Evolutionary conservation across 2,113 vertebrate genomes (phyloP), one percentile per base, ranked within the genome.

Genomic region (Xiphophorus hellerii): DNA sequence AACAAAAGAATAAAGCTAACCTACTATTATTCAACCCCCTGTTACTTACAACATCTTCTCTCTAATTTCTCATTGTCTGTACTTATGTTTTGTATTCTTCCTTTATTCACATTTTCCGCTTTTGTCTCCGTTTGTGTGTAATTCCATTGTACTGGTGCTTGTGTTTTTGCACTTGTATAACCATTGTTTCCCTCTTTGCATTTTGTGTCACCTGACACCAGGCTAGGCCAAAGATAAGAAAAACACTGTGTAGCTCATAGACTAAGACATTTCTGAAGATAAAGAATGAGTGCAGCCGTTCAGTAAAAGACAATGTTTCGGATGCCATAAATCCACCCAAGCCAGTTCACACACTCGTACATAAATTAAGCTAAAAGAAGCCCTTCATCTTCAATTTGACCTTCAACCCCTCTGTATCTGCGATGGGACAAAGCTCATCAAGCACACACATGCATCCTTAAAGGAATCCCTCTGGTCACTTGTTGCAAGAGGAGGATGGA

Each of bases 321-420:
- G 33, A 71, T 17, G 33, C 66, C 71, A 33, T 58, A 71, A 37
- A 68, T 31, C 20, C 73, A 68, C 54, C 68, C 33, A 30, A 25
- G 9, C 15, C 20, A n/a, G n/a, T 29, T 9, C 15, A 35, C 33
- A 58, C 66, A 35, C 37, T 66, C n/a, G 48, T 71, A 54, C 64
- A 27, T 30, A 76, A 65, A 87, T 37, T 77, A 86, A 80, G 35
- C 74, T 66, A 1, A 22, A 22, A 31, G 20, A 14, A 25, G 39
- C 37, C 27, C 35, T 61, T 74, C 65, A 4, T 88, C 81, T 82
- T 83, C 67, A 84, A 65, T 85, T 81, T 83, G 80, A 85, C 83
- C 64, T 78, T 60, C 70, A 71, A 71, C 73, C 72, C 58, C 33
- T 2, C 54, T 78, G 67, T 80, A 80, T 73, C 63, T 31, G 61